Base-by-base conservation (phyloP, 2,797 vertebrate genomes). In the Eidolon dupreanum region DNA sequence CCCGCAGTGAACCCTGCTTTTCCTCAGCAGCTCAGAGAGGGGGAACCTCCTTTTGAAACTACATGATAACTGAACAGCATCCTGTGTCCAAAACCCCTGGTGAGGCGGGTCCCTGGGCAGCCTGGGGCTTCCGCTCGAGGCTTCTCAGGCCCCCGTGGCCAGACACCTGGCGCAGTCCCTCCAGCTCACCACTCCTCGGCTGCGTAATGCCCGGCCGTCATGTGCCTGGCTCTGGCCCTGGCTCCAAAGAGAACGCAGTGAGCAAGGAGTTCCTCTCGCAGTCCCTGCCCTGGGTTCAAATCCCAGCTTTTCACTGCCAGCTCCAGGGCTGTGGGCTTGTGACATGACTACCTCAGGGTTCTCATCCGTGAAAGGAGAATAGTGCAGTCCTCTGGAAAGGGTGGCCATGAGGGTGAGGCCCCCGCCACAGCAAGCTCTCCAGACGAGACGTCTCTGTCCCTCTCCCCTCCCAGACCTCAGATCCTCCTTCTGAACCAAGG, bases 341-440 rank as follows among this genome's bases (percentile, higher is more conserved):
- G 8, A 41, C 17, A 8, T 3, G 7, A 38, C 26, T 53, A 33
- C 57, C 11, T 1, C 12, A 1, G 55, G 20, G 33, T 20, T 83
- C 49, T 85, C 73, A 3, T 3, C 78, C 20, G 24, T 6, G n/a
- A 46, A 3, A 16, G 8, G 78, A 11, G 63, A 41, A n/a, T 1
- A n/a, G 4, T 5, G 3, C 10, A 1, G 7, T 12, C 55, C 19
- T 26, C 33, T 6, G 24, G 59, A 4, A 49, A 49, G 78, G 71
- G 53, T 1, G 2, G 3, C 63, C 0, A 0, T 2, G 17, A 43
- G n/a, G 49, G 3, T 1, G n/a, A 24, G 16, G 31, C n/a, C 8
- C 74, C 43, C 6, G 11, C 19, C 24, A 3, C 8, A 19, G 7
- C 57, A 13, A 20, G 22, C 1, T 0, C 19, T n/a, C 49, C 59